These are phyloP conservation scores for Saccostrea glomerata DNA, from an alignment of 1,140 invertebrate species.

Conservation along the genomic window DNA sequence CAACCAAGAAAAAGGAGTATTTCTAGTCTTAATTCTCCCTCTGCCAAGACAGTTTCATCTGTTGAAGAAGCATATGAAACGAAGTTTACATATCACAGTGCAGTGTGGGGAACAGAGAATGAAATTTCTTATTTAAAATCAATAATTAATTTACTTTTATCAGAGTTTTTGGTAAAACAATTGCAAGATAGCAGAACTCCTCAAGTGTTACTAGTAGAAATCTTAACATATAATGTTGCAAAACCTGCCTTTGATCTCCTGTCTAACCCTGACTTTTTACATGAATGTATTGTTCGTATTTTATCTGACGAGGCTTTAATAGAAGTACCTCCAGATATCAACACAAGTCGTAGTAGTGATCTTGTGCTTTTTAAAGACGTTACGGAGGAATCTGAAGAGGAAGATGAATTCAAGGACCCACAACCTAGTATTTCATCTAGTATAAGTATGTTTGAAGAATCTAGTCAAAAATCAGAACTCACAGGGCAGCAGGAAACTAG, in stretches of 20 bases:
- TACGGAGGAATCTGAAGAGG: background rate
- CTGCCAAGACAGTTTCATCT: constrained; percentile 40
- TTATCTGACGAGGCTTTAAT: constrained; percentile 55
- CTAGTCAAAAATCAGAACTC: background rate
- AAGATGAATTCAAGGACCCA: constrained; percentile 5
- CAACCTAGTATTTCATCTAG: background rate
- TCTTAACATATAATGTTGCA: constrained; percentile 63
- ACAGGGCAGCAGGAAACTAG: background rate
- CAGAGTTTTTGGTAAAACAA: constrained; percentile 46
- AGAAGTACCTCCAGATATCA: constrained; percentile 39
- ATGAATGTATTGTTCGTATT: constrained; percentile 63
- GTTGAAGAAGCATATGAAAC: constrained; percentile 65
- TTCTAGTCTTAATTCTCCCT: background rate
- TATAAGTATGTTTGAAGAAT: background rate
- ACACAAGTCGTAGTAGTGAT: constrained; percentile 10
- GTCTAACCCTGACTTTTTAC: constrained; percentile 63
- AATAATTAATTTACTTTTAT: constrained; percentile 58
- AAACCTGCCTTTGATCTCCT: constrained; percentile 61
- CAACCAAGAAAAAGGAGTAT: constrained; percentile 48
- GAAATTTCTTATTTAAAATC: constrained; percentile 59
- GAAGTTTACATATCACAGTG: constrained; percentile 60
- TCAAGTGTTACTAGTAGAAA: constrained; percentile 61
- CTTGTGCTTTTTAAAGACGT: background rate
- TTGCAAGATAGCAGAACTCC: constrained; percentile 52
- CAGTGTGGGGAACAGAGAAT: constrained; percentile 54